Conservation (phyloP, 2,797 vertebrate genomes). For the Cuculus canorus region DNA sequence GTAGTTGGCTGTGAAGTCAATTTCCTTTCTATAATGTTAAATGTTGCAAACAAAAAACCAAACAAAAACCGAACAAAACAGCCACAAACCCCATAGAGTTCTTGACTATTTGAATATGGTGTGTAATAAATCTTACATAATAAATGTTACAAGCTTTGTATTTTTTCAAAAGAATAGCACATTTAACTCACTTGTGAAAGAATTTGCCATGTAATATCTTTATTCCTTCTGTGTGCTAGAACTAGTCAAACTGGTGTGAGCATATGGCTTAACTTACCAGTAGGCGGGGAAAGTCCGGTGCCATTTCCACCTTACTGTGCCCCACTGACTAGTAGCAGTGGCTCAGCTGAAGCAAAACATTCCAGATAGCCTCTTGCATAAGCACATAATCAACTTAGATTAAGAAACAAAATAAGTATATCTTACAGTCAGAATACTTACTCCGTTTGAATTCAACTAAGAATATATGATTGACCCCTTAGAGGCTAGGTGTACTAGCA, state of each 20-base stretch:
- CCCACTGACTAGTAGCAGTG: neutral
- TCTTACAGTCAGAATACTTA: neutral
- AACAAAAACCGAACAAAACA: neutral
- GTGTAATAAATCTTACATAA: neutral
- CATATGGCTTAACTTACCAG: neutral
- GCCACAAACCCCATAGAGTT: fast-evolving
- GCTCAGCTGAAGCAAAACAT: neutral
- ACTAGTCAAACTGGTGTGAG: neutral
- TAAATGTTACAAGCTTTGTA: neutral
- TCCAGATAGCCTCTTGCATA: slow-evolving; percentile 26
- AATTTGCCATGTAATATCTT: neutral
- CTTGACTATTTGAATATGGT: neutral
- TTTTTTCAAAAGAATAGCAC: neutral
- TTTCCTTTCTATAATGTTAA: neutral
- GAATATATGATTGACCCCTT: neutral
- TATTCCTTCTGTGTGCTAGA: neutral
- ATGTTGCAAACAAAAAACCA: neutral
- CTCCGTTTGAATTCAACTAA: neutral
- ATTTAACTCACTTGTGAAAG: neutral
- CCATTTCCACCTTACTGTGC: neutral
- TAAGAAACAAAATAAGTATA: slow-evolving; percentile 24
- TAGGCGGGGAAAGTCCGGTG: neutral
- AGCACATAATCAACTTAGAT: slow-evolving; percentile 49
- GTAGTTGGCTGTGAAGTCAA: neutral
- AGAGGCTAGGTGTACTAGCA: neutral